Percentiles rank a stretch among this genome's conserved stretches.
These are phyloP conservation scores for Phyllotreta cruciferae DNA, from an alignment of 2,888 invertebrate species.

Conservation along the genomic window DNA sequence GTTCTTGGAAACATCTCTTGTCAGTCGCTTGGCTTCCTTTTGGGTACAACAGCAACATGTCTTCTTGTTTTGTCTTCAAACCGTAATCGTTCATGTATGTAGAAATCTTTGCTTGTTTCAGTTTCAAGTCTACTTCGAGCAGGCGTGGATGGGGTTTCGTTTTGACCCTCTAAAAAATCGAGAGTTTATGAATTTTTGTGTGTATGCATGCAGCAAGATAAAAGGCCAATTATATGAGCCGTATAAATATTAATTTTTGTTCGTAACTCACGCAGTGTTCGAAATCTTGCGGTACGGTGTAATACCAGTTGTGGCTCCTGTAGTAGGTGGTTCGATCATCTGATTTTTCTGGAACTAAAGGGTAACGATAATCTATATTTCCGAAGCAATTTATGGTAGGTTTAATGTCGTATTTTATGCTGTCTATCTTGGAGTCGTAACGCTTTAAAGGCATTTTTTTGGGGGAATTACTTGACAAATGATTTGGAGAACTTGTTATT, in stretches of 20 bases:
- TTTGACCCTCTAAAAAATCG: constrained; percentile 49
- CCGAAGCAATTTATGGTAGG: constrained; percentile 4
- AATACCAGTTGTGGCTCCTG: constrained; percentile 46
- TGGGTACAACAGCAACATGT: constrained; percentile 35
- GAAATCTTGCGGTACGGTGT: constrained; percentile 54
- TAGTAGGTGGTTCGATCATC: constrained; percentile 55
- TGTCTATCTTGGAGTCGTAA: not conserved
- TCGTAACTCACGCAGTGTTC: constrained; percentile 50
- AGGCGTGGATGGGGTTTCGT: constrained; percentile 46
- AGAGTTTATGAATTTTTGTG: not conserved
- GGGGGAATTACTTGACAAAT: no score
- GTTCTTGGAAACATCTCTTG: constrained; percentile 50
- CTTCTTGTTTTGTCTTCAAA: constrained; percentile 42
- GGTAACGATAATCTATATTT: constrained; percentile 55
- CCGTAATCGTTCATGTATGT: constrained; percentile 42
- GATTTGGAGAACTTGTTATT: no score
- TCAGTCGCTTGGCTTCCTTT: constrained; percentile 39
- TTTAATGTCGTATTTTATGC: constrained; percentile 3
- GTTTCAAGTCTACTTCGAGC: constrained; percentile 43
- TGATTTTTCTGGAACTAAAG: constrained; percentile 51
- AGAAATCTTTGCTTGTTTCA: constrained; percentile 47
- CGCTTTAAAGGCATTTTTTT: no score
- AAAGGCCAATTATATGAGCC: not conserved
- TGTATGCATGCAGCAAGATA: no score
- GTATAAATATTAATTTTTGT: not conserved